Percentiles rank a stretch among this genome's conserved stretches.
These are phyloP conservation scores for Labroides dimidiatus DNA, from an alignment of 2,797 vertebrate genomes.

Conservation along the genomic window DNA sequence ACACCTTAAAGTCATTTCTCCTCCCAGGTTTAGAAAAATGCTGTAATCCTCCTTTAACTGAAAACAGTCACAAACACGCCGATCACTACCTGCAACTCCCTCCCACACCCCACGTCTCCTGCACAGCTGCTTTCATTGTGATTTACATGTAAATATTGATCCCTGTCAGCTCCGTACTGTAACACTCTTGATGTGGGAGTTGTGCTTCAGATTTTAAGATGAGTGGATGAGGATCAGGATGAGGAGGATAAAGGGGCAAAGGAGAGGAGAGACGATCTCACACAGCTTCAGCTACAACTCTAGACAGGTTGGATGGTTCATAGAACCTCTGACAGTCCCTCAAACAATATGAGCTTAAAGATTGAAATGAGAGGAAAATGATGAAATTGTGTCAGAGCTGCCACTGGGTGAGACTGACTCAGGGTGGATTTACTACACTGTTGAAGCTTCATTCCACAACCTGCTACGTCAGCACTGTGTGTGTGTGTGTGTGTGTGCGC, in stretches of 20 bases:
- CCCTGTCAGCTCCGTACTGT: not conserved
- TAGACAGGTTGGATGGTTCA: not conserved
- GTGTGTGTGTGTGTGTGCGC: slow-evolving; percentile 15
- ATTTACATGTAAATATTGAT: not conserved
- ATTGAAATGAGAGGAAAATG: not conserved
- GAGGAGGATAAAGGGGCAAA: not conserved
- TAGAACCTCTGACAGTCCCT: not conserved
- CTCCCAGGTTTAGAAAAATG: not conserved
- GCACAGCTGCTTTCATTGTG: not conserved
- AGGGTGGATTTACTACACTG: slow-evolving; percentile 53
- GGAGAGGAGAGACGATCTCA: too few relatives aligned
- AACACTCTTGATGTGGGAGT: not conserved
- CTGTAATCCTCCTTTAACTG: not conserved
- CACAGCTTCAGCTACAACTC: not conserved
- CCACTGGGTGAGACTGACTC: slow-evolving; percentile 50
- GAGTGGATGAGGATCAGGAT: slow-evolving; percentile 13
- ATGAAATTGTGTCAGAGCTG: slow-evolving; percentile 2
- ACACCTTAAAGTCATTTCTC: too few relatives aligned
- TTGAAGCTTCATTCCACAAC: slow-evolving; percentile 51
- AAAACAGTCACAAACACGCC: not conserved
- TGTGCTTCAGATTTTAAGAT: slow-evolving; percentile 4
- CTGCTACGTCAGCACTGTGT: slow-evolving; percentile 41
- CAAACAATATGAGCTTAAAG: not conserved
- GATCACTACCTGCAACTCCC: not conserved
- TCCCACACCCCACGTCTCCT: not conserved